Base-by-base conservation (phyloP, 2,797 vertebrate genomes). In the Neoniphon sammara region DNA sequence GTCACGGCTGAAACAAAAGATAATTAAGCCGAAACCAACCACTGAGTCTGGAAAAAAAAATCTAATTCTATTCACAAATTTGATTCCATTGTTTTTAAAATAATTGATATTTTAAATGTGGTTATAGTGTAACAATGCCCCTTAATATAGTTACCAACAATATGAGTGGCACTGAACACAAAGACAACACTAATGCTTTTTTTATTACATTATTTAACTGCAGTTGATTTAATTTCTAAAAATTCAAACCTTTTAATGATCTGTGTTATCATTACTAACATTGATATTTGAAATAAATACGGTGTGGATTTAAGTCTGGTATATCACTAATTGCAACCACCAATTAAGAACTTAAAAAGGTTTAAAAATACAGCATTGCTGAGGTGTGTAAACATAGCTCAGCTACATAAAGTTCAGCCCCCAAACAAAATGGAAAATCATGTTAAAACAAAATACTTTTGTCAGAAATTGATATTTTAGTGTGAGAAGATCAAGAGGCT, bases 371-470 rank as follows among this genome's bases (percentile, higher is more conserved):
- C 90, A 89, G 76, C 69, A 10, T 58, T 46, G 86, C 81, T 82
- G 87, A 90, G 84, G 87, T 86, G 80, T 77, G 80, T 78, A 92
- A 89, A 92, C 85, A 79, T 75, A 81, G 65, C 78, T 80, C 85
- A 75, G 85, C 88, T 89, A 85, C 81, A 83, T n/a, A n/a, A n/a
- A n/a, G n/a, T 89, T 73, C 75, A 82, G 75, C 73, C 81, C 81
- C 84, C 83, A 86, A 87, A 90, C 76, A 92, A 91, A 92, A 82
- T 69, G 44, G 84, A 74, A 88, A 86, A 87, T 89, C 73, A 78
- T 78, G 77, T 87, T 87, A 77, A 30, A 67, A 83, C 63, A 53
- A 85, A 81, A 75, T 30, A 77, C 60, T 78, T 88, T 82, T 78
- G 85, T 77, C 66, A 55, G 67, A 73, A 86, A 80, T 70, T 69